Base-by-base conservation (phyloP, 2,113 vertebrate genomes). In the Ranitomeya imitator region DNA sequence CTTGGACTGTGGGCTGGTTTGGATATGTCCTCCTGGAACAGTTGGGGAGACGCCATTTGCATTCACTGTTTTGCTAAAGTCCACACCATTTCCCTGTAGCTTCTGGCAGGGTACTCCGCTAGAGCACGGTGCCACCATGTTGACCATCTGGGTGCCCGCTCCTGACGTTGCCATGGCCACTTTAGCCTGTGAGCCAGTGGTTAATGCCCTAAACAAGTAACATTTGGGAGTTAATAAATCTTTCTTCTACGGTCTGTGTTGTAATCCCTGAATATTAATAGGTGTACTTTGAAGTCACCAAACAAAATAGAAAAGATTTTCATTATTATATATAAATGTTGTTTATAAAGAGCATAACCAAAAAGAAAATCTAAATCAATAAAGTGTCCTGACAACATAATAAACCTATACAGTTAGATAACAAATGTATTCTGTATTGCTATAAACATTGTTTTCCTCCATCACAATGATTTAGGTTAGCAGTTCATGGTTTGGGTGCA, bases 1-100 rank as follows among this genome's bases (percentile, higher is more conserved):
- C 93, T 99, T 99, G 1, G 98, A 94, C 93, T 97, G 97, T 0
- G 97, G 97, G 76, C 95, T 96, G 0, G 96, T 97, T 86, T 97
- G 96, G 67, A 97, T 93, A 83, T 99, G 97, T 9, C 96, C 95
- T 18, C 96, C 95, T 1, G 97, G 94, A 86, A 95, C 92, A 1
- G 95, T 94, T 0, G 94, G 94, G 11, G 96, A 95, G 51, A 97
- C 94, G 4, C 94, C 89, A 87, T 87, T 92, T 55, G 95, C 89
- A 9, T 93, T 85, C 10, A 94, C 90, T 45, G 93, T 85, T 91
- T 95, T 95, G 89, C 90, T 94, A 81, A 95, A 94, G 12, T 96
- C 95, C 11, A 95, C 90, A 7, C 96, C 95, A 0, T 96, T 95
- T 13, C 95, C 97, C 18, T 96, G 95, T 61, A 96, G 91, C 90